Evolutionary conservation across 2,797 vertebrate genomes (phyloP).

Genomic region (Microcaecilia unicolor): DNA sequence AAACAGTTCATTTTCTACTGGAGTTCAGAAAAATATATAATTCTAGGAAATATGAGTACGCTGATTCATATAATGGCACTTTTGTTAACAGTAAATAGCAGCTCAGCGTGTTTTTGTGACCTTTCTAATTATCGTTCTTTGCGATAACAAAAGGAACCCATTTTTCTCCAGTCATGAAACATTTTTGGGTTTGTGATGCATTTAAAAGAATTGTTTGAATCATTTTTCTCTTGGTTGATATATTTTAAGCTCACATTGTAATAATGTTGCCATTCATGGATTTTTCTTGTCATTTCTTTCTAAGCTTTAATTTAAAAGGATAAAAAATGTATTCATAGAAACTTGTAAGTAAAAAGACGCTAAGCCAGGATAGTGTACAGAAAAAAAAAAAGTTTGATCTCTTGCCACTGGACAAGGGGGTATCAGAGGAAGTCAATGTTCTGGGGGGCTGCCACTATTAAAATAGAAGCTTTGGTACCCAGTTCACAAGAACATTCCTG

Average conservation of each 20-base stretch:
- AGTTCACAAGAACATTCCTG: not conserved
- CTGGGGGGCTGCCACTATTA: slow-evolving; percentile 1
- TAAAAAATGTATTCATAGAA: no score
- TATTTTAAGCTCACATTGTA: slow-evolving; percentile 31
- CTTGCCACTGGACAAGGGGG: slow-evolving; percentile 5
- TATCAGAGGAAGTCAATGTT: not conserved
- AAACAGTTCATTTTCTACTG: slow-evolving; percentile 19
- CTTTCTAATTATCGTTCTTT: slow-evolving; percentile 51
- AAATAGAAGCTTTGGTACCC: not conserved
- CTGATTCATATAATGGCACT: slow-evolving; percentile 28
- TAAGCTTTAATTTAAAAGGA: no score
- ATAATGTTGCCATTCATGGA: slow-evolving; percentile 22
- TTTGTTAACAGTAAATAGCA: slow-evolving; percentile 50
- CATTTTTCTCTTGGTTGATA: slow-evolving; percentile 24
- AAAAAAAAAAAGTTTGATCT: slow-evolving; percentile 13
- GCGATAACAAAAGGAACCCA: slow-evolving; percentile 36
- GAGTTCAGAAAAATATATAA: slow-evolving; percentile 27
- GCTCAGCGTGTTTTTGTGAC: slow-evolving; percentile 43
- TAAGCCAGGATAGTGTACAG: slow-evolving; percentile 1
- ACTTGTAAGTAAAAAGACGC: slow-evolving; percentile 13
- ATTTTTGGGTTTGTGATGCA: slow-evolving; percentile 38
- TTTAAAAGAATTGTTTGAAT: slow-evolving; percentile 28
- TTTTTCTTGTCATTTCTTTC: no score
- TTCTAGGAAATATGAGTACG: slow-evolving; percentile 37
- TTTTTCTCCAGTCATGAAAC: slow-evolving; percentile 37